Conservation (phyloP, 37 sponge, comb jelly and placozoan species). For the Cliona cf. orientalis region DNA sequence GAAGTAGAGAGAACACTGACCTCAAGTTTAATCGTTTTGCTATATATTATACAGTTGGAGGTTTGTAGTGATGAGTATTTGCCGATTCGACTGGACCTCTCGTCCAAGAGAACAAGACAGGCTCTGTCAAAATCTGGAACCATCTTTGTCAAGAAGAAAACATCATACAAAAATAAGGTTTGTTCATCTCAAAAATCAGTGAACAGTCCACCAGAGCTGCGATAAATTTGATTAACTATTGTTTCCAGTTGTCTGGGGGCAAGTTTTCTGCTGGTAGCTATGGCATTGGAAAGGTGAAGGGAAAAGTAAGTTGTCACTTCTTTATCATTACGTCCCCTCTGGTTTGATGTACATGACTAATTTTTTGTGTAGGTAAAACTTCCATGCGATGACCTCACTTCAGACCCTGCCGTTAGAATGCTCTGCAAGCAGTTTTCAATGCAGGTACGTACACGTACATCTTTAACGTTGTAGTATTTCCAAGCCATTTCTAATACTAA, state of each 20-base stretch:
- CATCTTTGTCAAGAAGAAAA: conserved; percentile 22
- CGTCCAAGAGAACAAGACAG: not conserved
- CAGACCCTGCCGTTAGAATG: conserved; percentile 3
- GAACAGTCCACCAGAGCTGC: not conserved
- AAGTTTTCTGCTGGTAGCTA: not conserved
- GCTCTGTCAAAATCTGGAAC: conserved; percentile 20
- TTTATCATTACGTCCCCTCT: not conserved
- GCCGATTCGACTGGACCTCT: conserved; percentile 50
- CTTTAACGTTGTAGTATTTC: not conserved
- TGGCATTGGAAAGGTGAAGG: conserved; percentile 2
- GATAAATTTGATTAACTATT: not conserved
- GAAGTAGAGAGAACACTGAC: too few species aligned
- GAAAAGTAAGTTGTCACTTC: not conserved
- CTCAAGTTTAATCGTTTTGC: too few species aligned
- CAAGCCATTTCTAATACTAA: not conserved
- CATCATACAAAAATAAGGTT: not conserved
- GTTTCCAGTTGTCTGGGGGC: not conserved
- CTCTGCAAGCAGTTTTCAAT: conserved; percentile 1
- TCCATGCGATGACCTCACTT: conserved; percentile 13
- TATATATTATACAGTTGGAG: conserved; percentile 32
- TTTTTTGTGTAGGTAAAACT: conserved; percentile 12
- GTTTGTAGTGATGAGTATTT: conserved; percentile 65
- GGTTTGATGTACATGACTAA: not conserved
- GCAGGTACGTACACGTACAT: not conserved
- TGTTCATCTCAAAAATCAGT: too few species aligned